Percentiles rank a stretch among this genome's conserved stretches.
These are phyloP conservation scores for Protophormia terraenovae DNA, from an alignment of 2,888 invertebrate species.

Conservation along the genomic window DNA sequence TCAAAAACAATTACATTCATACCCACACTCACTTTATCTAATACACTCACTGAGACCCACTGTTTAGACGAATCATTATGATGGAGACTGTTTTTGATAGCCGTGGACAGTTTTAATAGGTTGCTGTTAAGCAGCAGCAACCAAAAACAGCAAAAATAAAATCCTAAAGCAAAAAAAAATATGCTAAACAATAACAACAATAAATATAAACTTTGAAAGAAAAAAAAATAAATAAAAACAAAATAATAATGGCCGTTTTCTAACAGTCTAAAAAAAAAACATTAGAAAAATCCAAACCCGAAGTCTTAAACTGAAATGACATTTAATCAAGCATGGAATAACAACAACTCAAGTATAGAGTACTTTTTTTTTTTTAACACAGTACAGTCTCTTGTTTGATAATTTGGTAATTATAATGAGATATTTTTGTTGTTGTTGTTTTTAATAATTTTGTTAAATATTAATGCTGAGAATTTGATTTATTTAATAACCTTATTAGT, in stretches of 20 bases:
- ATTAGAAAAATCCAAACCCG: background rate
- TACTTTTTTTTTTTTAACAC: no score
- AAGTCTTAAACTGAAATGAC: constrained; percentile 69
- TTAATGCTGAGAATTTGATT: no score
- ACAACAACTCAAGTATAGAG: background rate
- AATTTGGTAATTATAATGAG: background rate
- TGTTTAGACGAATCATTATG: constrained; percentile 22
- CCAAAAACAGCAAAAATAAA: background rate
- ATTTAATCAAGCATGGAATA: constrained; percentile 71
- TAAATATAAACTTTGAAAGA: background rate
- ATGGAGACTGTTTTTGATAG: constrained; percentile 58
- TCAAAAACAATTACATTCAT: background rate
- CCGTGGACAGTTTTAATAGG: constrained; percentile 50
- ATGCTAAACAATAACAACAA: background rate
- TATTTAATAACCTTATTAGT: no score
- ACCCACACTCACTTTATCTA: background rate
- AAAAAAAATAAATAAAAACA: background rate
- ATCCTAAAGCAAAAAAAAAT: background rate
- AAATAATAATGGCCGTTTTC: constrained; percentile 32
- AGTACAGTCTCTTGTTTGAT: background rate
- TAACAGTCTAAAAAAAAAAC: background rate
- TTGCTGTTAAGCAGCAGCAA: background rate
- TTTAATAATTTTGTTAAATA: background rate
- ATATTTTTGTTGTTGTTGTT: background rate
- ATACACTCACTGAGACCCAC: background rate